Percentiles rank a stretch among this genome's conserved stretches.
These are phyloP conservation scores for Neoascia interrupta DNA, from an alignment of 2,888 invertebrate genomes.

Conservation along the genomic window DNA sequence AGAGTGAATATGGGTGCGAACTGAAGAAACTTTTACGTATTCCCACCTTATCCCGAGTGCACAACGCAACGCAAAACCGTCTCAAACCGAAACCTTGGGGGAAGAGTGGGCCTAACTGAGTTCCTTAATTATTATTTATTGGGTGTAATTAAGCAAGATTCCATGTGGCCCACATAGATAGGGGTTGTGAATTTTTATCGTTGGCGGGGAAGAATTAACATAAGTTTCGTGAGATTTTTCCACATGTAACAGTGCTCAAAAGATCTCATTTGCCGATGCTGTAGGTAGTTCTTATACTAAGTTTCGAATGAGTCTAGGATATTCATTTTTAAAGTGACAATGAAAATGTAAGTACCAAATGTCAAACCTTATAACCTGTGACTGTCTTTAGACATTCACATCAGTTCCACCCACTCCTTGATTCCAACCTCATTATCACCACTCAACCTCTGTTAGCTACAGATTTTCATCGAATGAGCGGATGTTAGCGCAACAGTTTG, in stretches of 20 bases:
- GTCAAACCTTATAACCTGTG: too few species aligned
- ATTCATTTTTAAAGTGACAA: too few species aligned
- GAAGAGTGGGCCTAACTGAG: constrained; percentile 69
- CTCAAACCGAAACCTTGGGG: neutral
- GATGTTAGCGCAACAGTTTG: constrained; percentile 57
- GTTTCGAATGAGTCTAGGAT: too few species aligned
- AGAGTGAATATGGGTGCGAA: neutral
- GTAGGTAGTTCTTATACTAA: too few species aligned
- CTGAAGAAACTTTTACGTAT: constrained; percentile 47
- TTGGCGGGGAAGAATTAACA: too few species aligned
- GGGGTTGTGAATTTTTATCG: constrained; percentile 4
- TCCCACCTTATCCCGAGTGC: constrained; percentile 29
- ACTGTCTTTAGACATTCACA: neutral
- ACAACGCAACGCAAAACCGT: neutral
- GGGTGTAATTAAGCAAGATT: constrained; percentile 70
- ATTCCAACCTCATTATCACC: constrained; percentile 18
- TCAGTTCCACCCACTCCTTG: neutral
- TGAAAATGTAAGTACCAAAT: too few species aligned
- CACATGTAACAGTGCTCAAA: too few species aligned
- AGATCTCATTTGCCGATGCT: too few species aligned
- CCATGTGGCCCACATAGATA: constrained; percentile 35
- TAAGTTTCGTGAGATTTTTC: too few species aligned
- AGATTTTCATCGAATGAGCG: constrained; percentile 26
- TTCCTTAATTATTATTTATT: constrained; percentile 72
- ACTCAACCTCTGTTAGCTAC: neutral